phyloP scores from a whole-genome alignment of 1,140 invertebrate species.

The Doryteuthis pealeii region DNA sequence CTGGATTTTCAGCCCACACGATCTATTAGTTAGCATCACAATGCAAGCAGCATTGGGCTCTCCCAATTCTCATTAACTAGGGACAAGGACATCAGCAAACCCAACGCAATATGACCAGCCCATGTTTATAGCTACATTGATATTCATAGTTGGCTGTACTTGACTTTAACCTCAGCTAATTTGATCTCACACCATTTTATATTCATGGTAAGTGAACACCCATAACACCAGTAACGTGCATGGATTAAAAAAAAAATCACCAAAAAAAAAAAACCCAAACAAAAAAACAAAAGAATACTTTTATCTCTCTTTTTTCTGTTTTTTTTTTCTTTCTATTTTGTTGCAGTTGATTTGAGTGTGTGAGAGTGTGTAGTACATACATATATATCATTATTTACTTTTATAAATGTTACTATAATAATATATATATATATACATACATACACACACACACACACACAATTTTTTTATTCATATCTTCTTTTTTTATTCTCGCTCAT shows the following conservation, averaged over 20 bases:
- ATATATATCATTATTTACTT: too few species aligned
- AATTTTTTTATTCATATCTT: too few species aligned
- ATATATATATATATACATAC: too few species aligned
- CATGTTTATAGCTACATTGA: constrained; percentile 10
- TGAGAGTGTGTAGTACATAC: too few species aligned
- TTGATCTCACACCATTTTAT: constrained; percentile 5
- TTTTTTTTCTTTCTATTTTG: too few species aligned
- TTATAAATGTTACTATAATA: too few species aligned
- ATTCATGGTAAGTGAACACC: constrained; percentile 11
- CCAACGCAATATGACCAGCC: not conserved
- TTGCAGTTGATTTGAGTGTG: too few species aligned
- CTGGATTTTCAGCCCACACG: not conserved
- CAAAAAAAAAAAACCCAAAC: not conserved
- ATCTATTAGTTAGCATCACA: constrained; percentile 8
- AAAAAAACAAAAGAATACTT: too few species aligned
- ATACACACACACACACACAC: too few species aligned
- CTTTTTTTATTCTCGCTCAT: too few species aligned
- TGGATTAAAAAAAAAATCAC: not conserved
- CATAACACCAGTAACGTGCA: not conserved
- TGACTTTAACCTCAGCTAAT: constrained; percentile 3
- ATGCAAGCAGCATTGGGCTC: not conserved
- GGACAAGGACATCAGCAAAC: not conserved
- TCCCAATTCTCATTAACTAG: not conserved
- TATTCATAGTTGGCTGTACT: constrained; percentile 8
- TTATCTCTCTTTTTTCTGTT: too few species aligned